phyloP scores from a whole-genome alignment of 2,113 vertebrate species.

The Platysternon megacephalum region DNA sequence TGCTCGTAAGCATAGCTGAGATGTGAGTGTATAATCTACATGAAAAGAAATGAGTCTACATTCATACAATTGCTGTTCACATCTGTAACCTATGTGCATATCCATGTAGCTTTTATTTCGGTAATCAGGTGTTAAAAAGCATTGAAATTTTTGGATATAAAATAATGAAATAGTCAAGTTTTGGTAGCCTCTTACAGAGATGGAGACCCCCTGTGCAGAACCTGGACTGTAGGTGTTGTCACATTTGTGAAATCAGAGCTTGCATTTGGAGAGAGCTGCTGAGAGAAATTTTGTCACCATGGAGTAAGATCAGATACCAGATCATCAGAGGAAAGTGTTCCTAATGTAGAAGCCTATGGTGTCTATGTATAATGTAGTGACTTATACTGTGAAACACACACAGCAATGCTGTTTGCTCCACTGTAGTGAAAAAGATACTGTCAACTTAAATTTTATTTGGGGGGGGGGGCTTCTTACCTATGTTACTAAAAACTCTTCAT shows the following conservation, averaged over 20 bases:
- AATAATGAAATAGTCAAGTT: background rate
- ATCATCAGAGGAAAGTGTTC: background rate
- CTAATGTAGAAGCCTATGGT: background rate
- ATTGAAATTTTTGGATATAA: background rate
- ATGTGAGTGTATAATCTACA: background rate
- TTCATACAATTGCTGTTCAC: background rate
- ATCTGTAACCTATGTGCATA: background rate
- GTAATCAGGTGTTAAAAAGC: background rate
- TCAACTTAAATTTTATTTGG: slow-evolving; percentile 38
- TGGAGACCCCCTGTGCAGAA: slow-evolving; percentile 36
- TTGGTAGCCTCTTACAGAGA: background rate
- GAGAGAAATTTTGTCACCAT: background rate
- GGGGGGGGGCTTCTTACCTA: background rate
- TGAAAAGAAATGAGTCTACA: too few relatives aligned
- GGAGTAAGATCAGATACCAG: background rate
- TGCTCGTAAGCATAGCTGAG: background rate
- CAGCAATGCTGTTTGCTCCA: slow-evolving; percentile 48
- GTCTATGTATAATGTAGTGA: background rate
- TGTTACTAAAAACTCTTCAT: background rate
- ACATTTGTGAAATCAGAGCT: background rate
- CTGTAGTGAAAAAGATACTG: slow-evolving; percentile 51
- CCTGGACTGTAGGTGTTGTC: slow-evolving; percentile 13
- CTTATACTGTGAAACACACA: slow-evolving; percentile 7
- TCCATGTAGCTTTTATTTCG: background rate
- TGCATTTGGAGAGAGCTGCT: background rate